phyloP scores from a whole-genome alignment of 2,113 vertebrate genomes.

The Corynorhinus townsendii region DNA sequence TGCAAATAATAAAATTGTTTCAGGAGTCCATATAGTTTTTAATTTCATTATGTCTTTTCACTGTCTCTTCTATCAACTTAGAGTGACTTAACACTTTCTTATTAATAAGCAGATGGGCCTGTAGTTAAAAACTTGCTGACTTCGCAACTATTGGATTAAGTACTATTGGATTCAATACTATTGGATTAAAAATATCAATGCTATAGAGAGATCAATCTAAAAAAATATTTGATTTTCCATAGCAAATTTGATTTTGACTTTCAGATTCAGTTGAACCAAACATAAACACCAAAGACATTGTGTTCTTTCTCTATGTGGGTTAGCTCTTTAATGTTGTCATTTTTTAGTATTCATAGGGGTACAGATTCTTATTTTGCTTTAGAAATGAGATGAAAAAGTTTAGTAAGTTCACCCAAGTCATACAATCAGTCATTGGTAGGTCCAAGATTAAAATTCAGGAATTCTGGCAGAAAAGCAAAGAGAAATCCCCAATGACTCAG shows the following conservation, averaged over 20 bases:
- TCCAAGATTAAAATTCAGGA: slow-evolving; percentile 16
- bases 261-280: not conserved
- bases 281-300: not conserved
- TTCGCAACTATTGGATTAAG: not conserved
- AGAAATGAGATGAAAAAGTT: not conserved
- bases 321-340: not conserved
- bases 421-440: not conserved
- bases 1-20: not conserved
- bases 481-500: not conserved
- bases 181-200: not conserved
- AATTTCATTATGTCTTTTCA: not conserved
- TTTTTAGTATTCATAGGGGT: not conserved
- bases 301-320: not conserved
- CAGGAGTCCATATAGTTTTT: not conserved
- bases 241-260: not conserved
- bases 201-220: not conserved
- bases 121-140: not conserved
- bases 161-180: not conserved
- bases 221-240: slow-evolving; percentile 17
- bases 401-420: not conserved
- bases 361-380: not conserved
- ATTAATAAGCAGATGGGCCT: not conserved
- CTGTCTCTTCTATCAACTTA: not conserved
- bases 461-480: slow-evolving; percentile 6
- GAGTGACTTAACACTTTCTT: not conserved